Percentiles rank a stretch among this genome's conserved stretches.
Evolutionary conservation across 2,113 vertebrate species (phyloP).

Genomic region (Brachirus orientalis): DNA sequence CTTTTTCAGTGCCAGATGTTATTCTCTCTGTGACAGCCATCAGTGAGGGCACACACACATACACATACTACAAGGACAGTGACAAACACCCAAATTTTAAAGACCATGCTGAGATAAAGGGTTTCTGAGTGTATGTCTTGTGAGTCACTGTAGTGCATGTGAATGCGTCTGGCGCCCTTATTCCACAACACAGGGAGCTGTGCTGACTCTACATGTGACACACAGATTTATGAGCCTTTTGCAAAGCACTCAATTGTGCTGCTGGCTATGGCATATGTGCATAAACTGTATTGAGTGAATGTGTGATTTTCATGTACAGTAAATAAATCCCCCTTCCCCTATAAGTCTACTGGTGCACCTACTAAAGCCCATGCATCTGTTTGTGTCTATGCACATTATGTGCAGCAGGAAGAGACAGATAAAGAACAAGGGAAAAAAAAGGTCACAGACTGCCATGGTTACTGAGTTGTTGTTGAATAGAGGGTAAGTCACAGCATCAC

Average conservation of each 20-base stretch:
- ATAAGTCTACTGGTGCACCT: constrained; percentile 10
- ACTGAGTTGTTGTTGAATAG: constrained; percentile 46
- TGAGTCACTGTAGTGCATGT: constrained; percentile 40
- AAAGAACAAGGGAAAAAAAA: constrained; percentile 15
- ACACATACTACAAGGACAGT: constrained; percentile 6
- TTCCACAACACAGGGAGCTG: constrained; percentile 60
- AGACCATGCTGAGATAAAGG: constrained; percentile 18
- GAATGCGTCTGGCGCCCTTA: constrained; percentile 45
- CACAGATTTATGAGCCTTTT: constrained; percentile 59
- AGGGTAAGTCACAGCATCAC: neutral
- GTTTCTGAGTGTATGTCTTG: constrained; percentile 11
- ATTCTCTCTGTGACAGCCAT: constrained; percentile 8
- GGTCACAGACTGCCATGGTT: constrained; percentile 26
- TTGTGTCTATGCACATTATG: constrained; percentile 21
- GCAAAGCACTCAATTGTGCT: constrained; percentile 35
- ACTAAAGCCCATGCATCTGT: constrained; percentile 10
- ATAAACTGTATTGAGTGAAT: constrained; percentile 7
- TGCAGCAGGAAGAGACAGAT: constrained; percentile 40
- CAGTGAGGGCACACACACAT: neutral
- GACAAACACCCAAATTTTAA: constrained; percentile 32
- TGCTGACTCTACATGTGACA: constrained; percentile 59
- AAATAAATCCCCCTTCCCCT: neutral
- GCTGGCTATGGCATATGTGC: constrained; percentile 23
- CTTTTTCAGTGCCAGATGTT: constrained; percentile 32
- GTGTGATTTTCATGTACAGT: neutral